These are phyloP conservation scores for Gnathonemus echidnorhynchus DNA, from an alignment of 2,113 vertebrate genomes.

Conservation along the genomic window DNA sequence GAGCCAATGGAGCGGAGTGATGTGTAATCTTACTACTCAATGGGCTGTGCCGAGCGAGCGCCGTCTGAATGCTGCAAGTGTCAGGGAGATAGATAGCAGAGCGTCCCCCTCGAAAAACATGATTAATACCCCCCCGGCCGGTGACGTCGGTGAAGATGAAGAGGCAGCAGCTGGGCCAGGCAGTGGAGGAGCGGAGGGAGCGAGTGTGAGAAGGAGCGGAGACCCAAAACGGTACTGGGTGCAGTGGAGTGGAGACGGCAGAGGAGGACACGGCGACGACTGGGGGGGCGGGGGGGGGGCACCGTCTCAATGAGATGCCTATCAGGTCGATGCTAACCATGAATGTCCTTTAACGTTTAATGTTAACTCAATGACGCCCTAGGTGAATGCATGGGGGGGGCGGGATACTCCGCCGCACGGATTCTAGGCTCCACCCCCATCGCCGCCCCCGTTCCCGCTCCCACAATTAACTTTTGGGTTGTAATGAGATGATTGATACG, in stretches of 20 bases:
- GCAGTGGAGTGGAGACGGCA: conserved; percentile 95
- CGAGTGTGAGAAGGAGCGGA: conserved; percentile 55
- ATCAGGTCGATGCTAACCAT: neutral
- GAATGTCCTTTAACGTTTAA: neutral
- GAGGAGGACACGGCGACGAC: conserved; percentile 78
- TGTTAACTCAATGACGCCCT: neutral
- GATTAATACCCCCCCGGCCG: conserved; percentile 86
- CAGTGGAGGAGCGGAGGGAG: conserved; percentile 86
- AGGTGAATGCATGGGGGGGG: conserved; percentile 92
- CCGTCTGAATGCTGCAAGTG: conserved; percentile 93
- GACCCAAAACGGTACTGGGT: conserved; percentile 55
- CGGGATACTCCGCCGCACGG: conserved; percentile 85
- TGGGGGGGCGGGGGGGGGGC: conserved; percentile 46
- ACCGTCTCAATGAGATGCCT: neutral
- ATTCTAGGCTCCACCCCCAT: neutral
- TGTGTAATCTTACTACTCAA: conserved; percentile 99
- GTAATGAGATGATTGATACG: conserved; percentile 99
- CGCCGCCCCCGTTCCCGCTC: conserved; percentile 67
- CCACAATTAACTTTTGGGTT: conserved; percentile 90
- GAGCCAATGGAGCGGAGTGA: conserved; percentile 98
- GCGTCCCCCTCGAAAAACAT: conserved; percentile 99
- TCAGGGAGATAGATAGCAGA: conserved; percentile 99
- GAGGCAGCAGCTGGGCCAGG: conserved; percentile 98
- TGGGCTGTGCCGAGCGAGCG: conserved; percentile 97
- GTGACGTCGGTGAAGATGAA: conserved; percentile 75